phyloP scores from a whole-genome alignment of 2,888 invertebrate species.

The Epiblema foenella region DNA sequence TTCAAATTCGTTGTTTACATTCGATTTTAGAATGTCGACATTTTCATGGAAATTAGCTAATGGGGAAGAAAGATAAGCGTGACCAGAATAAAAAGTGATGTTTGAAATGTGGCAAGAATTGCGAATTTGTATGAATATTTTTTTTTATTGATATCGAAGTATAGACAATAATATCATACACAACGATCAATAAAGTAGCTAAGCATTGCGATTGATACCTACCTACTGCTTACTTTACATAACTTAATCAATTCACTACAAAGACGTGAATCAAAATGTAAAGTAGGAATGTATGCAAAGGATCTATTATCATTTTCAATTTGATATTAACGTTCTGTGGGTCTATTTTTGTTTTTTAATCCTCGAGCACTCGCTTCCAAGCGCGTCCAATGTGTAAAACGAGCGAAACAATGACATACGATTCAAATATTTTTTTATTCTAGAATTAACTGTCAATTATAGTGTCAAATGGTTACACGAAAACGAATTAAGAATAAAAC shows the following conservation, averaged over 20 bases:
- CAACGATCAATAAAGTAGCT: no score
- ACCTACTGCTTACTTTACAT: background rate
- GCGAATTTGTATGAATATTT: no score
- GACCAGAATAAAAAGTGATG: background rate
- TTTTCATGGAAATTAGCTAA: slow-evolving; percentile 22
- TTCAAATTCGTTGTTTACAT: slow-evolving; percentile 28
- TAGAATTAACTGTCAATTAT: no score
- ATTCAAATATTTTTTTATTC: no score
- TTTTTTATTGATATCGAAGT: no score
- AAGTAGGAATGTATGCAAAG: background rate
- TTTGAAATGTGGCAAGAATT: background rate
- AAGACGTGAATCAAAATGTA: background rate
- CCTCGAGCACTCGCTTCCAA: background rate
- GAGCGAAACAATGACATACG: no score
- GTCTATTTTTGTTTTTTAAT: background rate
- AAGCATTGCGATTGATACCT: no score
- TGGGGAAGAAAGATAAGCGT: slow-evolving; percentile 9
- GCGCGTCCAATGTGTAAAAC: no score
- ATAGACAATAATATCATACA: no score
- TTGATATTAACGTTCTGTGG: background rate
- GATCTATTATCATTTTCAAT: background rate
- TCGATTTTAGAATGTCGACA: slow-evolving; percentile 28
- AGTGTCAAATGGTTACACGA: background rate
- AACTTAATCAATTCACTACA: background rate
- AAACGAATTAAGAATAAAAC: background rate